Conservation (phyloP, 2,888 invertebrate species). For the Drosophila bunnanda region DNA sequence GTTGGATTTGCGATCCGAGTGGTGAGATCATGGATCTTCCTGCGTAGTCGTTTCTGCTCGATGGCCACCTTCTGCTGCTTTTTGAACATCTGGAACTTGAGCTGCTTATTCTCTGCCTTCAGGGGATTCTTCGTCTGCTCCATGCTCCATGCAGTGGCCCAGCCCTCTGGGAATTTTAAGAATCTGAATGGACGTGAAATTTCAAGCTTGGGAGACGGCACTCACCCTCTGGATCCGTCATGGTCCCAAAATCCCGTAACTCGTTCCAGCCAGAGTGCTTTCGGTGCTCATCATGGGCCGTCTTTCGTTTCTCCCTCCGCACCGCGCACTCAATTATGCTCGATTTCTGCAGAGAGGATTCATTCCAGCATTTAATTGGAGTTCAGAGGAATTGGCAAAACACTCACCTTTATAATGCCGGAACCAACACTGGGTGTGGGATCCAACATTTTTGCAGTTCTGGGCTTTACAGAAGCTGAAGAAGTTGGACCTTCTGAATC, state of each 20-base stretch:
- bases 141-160: neutral
- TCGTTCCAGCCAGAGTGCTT: slow-evolving; percentile 68
- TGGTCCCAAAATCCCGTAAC: slow-evolving; percentile 67
- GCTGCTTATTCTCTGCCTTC: slow-evolving; percentile 63
- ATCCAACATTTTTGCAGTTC: slow-evolving; percentile 23
- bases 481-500: slow-evolving; percentile 51
- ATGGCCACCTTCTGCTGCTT: slow-evolving; percentile 68
- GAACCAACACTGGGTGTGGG: slow-evolving; percentile 40
- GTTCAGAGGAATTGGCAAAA: neutral
- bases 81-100: slow-evolving; percentile 75
- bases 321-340: slow-evolving; percentile 51
- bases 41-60: slow-evolving; percentile 73
- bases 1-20: neutral
- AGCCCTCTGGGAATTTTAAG: slow-evolving; percentile 25
- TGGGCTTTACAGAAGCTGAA: neutral
- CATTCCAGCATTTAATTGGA: too few relatives aligned
- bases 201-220: neutral
- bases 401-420: slow-evolving; percentile 57
- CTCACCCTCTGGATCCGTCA: slow-evolving; percentile 81
- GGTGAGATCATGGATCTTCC: slow-evolving; percentile 56
- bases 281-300: slow-evolving; percentile 82
- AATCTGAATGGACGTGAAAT: neutral
- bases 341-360: slow-evolving; percentile 44
- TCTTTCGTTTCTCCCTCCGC: slow-evolving; percentile 77
- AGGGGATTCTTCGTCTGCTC: neutral